Evolutionary conservation across 2,888 invertebrate species (phyloP), one percentile per base, ranked within the genome.

Genomic region (Corythucha ciliata): DNA sequence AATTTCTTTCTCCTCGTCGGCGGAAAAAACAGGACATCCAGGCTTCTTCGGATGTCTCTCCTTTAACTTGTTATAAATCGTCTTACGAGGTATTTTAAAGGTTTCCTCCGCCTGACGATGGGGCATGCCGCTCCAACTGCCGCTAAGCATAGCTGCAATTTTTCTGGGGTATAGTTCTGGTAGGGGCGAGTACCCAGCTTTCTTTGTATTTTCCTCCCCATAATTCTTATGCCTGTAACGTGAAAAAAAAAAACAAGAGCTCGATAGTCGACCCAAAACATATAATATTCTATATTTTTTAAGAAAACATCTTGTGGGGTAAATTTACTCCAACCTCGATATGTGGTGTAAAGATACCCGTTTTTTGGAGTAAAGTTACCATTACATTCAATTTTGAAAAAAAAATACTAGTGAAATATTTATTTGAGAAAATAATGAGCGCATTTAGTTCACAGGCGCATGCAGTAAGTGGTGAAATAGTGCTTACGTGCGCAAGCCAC

Each of bases 11-110:
- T 40, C 40, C 14, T 40, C 40, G 24, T 40, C 24, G 25, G 4
- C 40, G 25, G 40, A 40, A 40, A 40, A 40, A 40, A 40, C 40
- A 22, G 40, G 40, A 21, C 24, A 22, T 26, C 40, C 40, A 22
- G 24, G 24, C 25, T 21, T 22, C 24, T 40, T 40, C 7, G 12
- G 12, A 14, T 40, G 40, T 4, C n/a, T 4, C 4, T 22, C 14
- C 14, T 40, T 40, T 8, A 40, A n/a, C 24, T 40, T 40, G 40
- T 40, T 40, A 4, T 25, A 22, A 10, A 40, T 40, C n/a, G 40
- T 40, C 25, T 22, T 40, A 14, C 24, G 22, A n/a, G 40, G 40
- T n/a, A 40, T 40, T 2, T 40, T 10, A 26, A 40, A 40, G 40
- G 25, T 22, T 14, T 22, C 24, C 25, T 40, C 40, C 14, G 40